A percentile compares a stretch with the other conserved stretches of the same genome.
phyloP scores from a whole-genome alignment of 2,888 invertebrate species.

The Aromia moschata region DNA sequence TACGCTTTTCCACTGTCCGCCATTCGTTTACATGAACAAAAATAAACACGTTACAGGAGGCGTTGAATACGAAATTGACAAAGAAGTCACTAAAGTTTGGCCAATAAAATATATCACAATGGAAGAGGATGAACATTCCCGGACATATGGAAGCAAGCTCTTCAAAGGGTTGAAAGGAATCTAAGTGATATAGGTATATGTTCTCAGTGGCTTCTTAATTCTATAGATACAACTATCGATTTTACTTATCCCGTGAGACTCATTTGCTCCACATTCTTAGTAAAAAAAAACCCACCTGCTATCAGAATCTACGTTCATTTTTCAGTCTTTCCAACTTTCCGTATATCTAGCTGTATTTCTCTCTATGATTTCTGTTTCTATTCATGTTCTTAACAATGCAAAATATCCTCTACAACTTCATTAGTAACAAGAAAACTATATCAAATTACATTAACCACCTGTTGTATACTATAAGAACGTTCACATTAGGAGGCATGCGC shows the following conservation, averaged over 20 bases:
- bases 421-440: no score
- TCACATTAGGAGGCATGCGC: conserved; percentile 15
- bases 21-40: conserved; percentile 36
- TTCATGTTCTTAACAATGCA: no score
- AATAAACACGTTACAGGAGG: conserved; percentile 28
- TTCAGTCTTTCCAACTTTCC: conserved; percentile 43
- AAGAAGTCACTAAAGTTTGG: conserved; percentile 42
- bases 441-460: background rate
- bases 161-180: conserved; percentile 35
- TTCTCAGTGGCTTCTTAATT: conserved; percentile 41
- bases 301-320: conserved; percentile 46
- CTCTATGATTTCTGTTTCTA: no score
- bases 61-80: conserved; percentile 42
- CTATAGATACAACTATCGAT: conserved; percentile 30
- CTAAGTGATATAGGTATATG: conserved; percentile 45
- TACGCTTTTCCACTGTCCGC: conserved; percentile 42
- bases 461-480: conserved; percentile 12
- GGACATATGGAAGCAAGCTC: conserved; percentile 16
- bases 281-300: conserved; percentile 48
- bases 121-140: conserved; percentile 34
- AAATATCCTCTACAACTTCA: no score
- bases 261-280: conserved; percentile 49
- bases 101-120: conserved; percentile 31
- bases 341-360: conserved; percentile 15
- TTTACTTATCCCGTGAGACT: conserved; percentile 42